These are phyloP conservation scores for Limnephilus marmoratus DNA, from an alignment of 2,888 invertebrate species.

Conservation along the genomic window DNA sequence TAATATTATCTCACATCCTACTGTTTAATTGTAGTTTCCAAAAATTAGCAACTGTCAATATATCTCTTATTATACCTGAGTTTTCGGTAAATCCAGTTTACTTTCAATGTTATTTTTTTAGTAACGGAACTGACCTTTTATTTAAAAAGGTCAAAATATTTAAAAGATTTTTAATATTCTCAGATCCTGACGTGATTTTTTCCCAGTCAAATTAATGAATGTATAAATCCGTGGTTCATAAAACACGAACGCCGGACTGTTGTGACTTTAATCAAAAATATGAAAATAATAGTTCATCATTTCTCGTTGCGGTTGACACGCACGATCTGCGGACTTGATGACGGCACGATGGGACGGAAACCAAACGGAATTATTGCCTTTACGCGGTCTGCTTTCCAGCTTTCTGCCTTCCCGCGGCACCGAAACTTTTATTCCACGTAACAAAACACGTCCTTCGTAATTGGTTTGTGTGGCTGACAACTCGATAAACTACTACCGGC, in stretches of 20 bases:
- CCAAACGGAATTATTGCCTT: constrained; percentile 58
- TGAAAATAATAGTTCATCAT: constrained; percentile 16
- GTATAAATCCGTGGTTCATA: constrained; percentile 22
- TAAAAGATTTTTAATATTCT: neutral
- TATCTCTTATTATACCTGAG: too few relatives aligned
- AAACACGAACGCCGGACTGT: constrained; percentile 2
- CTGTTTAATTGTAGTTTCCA: neutral
- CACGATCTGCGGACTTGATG: constrained; percentile 64
- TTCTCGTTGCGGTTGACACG: constrained; percentile 64
- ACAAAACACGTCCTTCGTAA: constrained; percentile 32
- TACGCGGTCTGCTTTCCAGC: constrained; percentile 56
- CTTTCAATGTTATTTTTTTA: neutral
- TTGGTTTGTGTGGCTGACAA: constrained; percentile 20
- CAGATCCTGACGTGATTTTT: neutral
- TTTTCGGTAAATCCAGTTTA: too few relatives aligned
- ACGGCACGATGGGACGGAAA: constrained; percentile 56
- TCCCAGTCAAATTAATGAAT: neutral
- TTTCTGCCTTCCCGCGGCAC: neutral
- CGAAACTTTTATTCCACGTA: constrained; percentile 11
- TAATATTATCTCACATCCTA: too few relatives aligned
- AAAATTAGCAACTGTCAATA: neutral
- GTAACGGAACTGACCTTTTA: neutral
- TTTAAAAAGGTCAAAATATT: neutral
- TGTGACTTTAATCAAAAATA: constrained; percentile 28
- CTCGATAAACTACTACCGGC: constrained; percentile 2